Base-by-base conservation (phyloP, 2,113 vertebrate species). In the Actinemys pallida region DNA sequence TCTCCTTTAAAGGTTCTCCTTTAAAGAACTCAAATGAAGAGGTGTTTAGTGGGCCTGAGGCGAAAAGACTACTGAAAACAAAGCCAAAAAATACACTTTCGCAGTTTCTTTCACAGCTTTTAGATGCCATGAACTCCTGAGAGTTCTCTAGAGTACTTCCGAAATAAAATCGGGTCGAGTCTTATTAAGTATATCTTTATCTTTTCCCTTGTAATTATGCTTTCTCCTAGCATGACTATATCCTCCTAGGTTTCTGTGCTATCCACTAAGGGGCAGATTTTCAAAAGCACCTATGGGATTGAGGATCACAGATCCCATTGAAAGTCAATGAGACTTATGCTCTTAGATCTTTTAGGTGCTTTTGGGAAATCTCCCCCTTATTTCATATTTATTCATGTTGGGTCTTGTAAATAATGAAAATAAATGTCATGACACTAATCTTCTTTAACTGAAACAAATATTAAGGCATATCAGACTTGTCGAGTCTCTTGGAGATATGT, bases 251-350 rank as follows among this genome's bases (percentile, higher is more conserved):
- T 81, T 93, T 94, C 94, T 11, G 83, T 4, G 16, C 76, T 84
- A 72, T 59, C 52, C 81, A 56, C 76, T 80, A 42, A 57, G 29
- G 45, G 90, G 65, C 88, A 25, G n/a, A 45, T 93, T 95, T 76
- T 84, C 92, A 42, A 78, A 86, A 7, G 8, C 81, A 27, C 49
- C 53, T 83, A 19, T 87, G 29, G 82, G 29, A 25, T 87, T 83
- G 81, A 81, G 84, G 81, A 90, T 45, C 52, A 6, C 10, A 9
- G 62, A 35, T 90, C 84, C 29, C 84, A 65, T 49, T 87, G 69
- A 79, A 89, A 81, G 29, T 9, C 4, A 2, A 17, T 62, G 3
- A 35, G 81, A 19, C 22, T 79, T 31, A 2, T 6, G 19, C 82
- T 81, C 35, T 53, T 81, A 53, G 50, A 49, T n/a, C 20, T 22